phyloP scores from a whole-genome alignment of 2,888 invertebrate species.

The Morpho helenor region DNA sequence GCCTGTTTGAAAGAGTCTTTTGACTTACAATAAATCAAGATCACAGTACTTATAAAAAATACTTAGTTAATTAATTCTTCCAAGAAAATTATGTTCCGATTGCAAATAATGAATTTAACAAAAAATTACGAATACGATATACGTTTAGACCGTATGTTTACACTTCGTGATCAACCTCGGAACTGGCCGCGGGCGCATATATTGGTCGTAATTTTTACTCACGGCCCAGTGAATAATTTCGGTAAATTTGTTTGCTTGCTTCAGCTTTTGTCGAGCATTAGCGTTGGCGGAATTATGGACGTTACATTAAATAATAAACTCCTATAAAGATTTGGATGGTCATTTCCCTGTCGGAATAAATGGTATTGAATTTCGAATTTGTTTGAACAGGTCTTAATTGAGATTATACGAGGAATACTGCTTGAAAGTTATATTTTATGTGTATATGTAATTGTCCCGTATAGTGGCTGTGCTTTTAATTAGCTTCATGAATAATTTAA shows the following conservation, averaged over 20 bases:
- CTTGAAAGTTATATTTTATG: no score
- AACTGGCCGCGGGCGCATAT: slow-evolving; percentile 46
- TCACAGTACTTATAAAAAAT: no score
- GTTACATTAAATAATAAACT: slow-evolving; percentile 57
- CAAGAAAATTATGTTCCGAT: background rate
- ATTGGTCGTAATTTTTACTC: slow-evolving; percentile 56
- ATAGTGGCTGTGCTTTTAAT: slow-evolving; percentile 16
- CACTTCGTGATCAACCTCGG: slow-evolving; percentile 26
- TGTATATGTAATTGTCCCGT: background rate
- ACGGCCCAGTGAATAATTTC: slow-evolving; percentile 62
- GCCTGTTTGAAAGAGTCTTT: no score
- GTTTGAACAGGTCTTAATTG: slow-evolving; percentile 19
- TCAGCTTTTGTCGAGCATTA: slow-evolving; percentile 63
- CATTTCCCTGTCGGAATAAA: slow-evolving; percentile 29
- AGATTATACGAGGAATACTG: slow-evolving; percentile 23
- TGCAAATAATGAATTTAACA: no score
- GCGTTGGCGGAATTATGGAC: slow-evolving; percentile 55
- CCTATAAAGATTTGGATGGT: slow-evolving; percentile 17
- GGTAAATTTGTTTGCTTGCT: slow-evolving; percentile 74
- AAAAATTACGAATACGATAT: background rate
- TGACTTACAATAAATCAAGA: no score
- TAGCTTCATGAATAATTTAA: slow-evolving; percentile 18
- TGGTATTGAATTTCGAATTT: slow-evolving; percentile 15
- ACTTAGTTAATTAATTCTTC: no score
- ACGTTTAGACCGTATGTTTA: slow-evolving; percentile 20